Evolutionary conservation across 2,113 vertebrate species (phyloP).

Genomic region (Silurus meridionalis): DNA sequence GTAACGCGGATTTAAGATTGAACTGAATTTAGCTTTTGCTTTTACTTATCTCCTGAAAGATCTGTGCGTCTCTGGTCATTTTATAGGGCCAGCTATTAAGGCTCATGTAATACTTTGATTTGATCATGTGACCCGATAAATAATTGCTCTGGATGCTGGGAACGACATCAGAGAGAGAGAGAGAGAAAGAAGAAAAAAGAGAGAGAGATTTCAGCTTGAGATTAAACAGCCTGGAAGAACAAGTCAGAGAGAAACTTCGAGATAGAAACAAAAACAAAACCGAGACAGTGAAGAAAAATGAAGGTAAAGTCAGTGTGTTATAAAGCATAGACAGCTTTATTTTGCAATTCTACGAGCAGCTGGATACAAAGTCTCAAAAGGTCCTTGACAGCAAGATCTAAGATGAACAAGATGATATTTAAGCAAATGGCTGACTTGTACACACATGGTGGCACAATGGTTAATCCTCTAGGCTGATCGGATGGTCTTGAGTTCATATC

Average conservation of each 20-base stretch:
- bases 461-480: no score
- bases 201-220: background rate
- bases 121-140: slow-evolving; percentile 35
- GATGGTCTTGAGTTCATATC: no score
- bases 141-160: slow-evolving; percentile 18
- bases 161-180: slow-evolving; percentile 4
- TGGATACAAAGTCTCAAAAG: background rate
- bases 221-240: slow-evolving; percentile 27
- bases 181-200: slow-evolving; percentile 3
- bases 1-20: slow-evolving; percentile 11
- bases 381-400: background rate
- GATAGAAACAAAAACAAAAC: slow-evolving; percentile 3
- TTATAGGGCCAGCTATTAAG: slow-evolving; percentile 3
- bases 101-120: background rate
- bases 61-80: background rate
- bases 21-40: slow-evolving; percentile 18
- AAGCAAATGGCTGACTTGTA: background rate
- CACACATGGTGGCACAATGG: background rate
- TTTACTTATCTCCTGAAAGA: slow-evolving; percentile 7
- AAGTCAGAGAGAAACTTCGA: background rate
- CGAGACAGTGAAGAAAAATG: slow-evolving; percentile 4
- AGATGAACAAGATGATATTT: background rate
- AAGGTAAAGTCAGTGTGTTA: background rate
- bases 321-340: background rate
- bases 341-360: background rate